These are phyloP conservation scores for Ctenoplectra terminalis DNA, from an alignment of 1,140 invertebrate species.

Conservation along the genomic window DNA sequence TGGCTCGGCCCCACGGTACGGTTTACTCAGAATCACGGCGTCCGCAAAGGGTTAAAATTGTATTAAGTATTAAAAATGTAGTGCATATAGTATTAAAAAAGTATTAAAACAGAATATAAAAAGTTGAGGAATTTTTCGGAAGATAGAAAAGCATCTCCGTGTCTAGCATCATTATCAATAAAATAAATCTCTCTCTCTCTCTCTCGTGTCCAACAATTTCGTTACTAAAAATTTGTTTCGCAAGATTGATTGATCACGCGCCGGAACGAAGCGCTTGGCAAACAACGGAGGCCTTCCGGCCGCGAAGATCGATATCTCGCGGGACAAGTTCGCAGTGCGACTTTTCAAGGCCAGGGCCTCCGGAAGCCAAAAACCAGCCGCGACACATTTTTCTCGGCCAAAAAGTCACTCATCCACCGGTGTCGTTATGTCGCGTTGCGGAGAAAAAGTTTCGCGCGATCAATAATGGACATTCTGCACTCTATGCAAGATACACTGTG, in stretches of 20 bases:
- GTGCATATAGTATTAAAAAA: too few species aligned
- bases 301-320: background rate
- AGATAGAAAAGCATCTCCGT: too few species aligned
- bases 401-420: constrained; percentile 44
- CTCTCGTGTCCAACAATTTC: too few species aligned
- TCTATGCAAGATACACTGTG: background rate
- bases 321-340: constrained; percentile 7
- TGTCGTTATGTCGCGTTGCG: constrained; percentile 61
- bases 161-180: too few species aligned
- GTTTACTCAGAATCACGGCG: too few species aligned
- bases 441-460: constrained; percentile 55
- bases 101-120: too few species aligned
- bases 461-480: constrained; percentile 43
- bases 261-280: background rate
- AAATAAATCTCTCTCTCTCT: too few species aligned
- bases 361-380: constrained; percentile 16
- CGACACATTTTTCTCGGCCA: constrained; percentile 42
- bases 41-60: too few species aligned
- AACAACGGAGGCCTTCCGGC: background rate
- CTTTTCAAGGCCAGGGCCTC: constrained; percentile 19
- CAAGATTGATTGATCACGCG: constrained; percentile 8
- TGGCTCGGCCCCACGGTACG: too few species aligned
- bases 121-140: too few species aligned
- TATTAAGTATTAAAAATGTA: too few species aligned
- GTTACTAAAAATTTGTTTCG: background rate